These are phyloP conservation scores for Hormaphis cornu DNA, from an alignment of 1,140 invertebrate genomes.

Conservation along the genomic window DNA sequence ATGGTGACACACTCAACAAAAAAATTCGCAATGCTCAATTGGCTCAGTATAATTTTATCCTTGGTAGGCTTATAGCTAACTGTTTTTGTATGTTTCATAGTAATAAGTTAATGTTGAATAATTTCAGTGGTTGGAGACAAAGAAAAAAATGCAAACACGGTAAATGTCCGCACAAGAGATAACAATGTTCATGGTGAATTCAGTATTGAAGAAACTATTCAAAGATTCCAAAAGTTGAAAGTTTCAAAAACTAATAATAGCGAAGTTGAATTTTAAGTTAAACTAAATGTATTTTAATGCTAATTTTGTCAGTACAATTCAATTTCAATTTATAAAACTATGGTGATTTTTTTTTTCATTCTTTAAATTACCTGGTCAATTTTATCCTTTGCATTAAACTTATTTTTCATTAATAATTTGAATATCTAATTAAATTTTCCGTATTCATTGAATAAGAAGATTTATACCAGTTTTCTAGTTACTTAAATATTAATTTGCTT, in stretches of 20 bases:
- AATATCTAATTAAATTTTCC: no score
- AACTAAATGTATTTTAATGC: no score
- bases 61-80: conserved; percentile 52
- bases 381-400: no score
- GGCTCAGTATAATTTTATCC: conserved; percentile 97
- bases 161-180: conserved; percentile 94
- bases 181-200: conserved; percentile 96
- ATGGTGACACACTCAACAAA: conserved; percentile 95
- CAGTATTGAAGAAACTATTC: conserved; percentile 64
- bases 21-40: conserved; percentile 95
- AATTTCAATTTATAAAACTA: no score
- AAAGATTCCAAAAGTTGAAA: conserved; percentile 64
- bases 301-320: background rate
- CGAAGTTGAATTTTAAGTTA: conserved; percentile 42
- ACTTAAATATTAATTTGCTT: no score
- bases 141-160: conserved; percentile 78
- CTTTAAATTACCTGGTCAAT: no score
- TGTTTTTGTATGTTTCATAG: conserved; percentile 17
- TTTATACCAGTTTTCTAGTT: no score
- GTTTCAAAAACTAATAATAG: conserved; percentile 47
- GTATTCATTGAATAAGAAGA: no score
- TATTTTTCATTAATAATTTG: no score
- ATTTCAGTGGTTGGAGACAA: conserved; percentile 87
- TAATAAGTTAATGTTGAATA: conserved; percentile 29
- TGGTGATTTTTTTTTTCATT: no score